Evolutionary conservation across 2,888 invertebrate genomes (phyloP), one percentile per base, ranked within the genome.

Genomic region (Incurvaria masculella): DNA sequence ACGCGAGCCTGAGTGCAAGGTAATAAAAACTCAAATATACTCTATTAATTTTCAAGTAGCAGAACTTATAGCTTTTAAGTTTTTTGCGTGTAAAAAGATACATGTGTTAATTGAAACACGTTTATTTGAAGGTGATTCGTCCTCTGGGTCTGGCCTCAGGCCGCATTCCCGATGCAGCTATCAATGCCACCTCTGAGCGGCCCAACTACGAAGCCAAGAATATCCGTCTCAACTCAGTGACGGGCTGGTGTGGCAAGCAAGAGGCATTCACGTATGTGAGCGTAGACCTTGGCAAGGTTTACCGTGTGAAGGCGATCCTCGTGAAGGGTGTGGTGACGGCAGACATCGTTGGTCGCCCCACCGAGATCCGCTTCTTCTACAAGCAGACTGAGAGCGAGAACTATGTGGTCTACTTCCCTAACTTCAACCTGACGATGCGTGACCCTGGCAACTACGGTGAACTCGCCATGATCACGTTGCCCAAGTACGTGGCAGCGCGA

Each of bases 211-310:
- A 94, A 80, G 93, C 94, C 0, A 87, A 81, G 64, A 94, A 95
- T 62, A 87, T 95, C 11, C 82, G 95, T 23, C 73, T 96, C 27
- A 94, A 94, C 64, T 94, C 95, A 1, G 94, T 94, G 2, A 95
- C 95, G 42, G 95, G 95, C 17, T 96, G 95, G 95, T 95, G 95
- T 69, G 94, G 94, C n/a, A 95, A 94, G 61, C 91, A 93, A 73
- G 97, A 97, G 74, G 91, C 95, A 1, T 96, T 97, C 62, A 96
- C 96, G 0, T 97, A 96, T 60, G 92, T 96, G 6, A 95, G 93
- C 61, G 95, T 97, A 1, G 97, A 97, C 69, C 81, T 97, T 53
- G 96, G 96, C 39, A 88, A 91, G 72, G 88, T 95, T n/a, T 92
- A 88, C 66, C 84, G 95, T 56, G 91, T 96, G 0, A 95, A 94